phyloP scores from a whole-genome alignment of 2,797 vertebrate genomes.

The Peromyscus melanophrys region DNA sequence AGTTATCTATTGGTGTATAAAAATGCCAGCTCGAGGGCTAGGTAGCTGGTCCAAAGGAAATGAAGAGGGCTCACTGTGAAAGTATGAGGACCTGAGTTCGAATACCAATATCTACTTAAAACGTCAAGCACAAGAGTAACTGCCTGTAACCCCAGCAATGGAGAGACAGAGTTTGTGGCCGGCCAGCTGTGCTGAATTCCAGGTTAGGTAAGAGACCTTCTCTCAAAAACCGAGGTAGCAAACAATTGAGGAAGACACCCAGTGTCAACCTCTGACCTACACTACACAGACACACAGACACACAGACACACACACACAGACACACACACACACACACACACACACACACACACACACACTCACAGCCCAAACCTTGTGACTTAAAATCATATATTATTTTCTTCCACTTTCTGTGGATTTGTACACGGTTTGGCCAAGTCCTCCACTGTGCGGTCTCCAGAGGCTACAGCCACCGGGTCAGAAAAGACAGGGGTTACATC shows the following conservation, averaged over 20 bases:
- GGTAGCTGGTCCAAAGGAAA: neutral
- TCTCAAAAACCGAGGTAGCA: neutral
- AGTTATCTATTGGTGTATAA: neutral
- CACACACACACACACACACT: neutral
- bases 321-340: neutral
- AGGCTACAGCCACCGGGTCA: neutral
- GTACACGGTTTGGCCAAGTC: neutral
- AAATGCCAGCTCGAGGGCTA: neutral
- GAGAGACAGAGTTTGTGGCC: neutral
- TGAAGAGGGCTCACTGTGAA: neutral
- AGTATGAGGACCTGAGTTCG: neutral
- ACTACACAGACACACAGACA: neutral
- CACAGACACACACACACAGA: neutral
- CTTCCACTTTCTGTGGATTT: slow-evolving; percentile 8
- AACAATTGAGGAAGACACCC: neutral
- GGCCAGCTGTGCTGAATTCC: neutral
- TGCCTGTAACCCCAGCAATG: neutral
- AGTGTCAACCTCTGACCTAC: neutral
- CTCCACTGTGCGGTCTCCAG: neutral
- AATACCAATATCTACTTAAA: neutral
- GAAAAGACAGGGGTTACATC: neutral
- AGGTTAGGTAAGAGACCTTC: neutral
- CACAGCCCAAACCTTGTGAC: neutral
- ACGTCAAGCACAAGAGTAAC: neutral
- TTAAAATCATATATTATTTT: neutral